Evolutionary conservation across 2,888 invertebrate genomes (phyloP), one percentile per base, ranked within the genome.

Genomic region (Torymus aiolomorphi): DNA sequence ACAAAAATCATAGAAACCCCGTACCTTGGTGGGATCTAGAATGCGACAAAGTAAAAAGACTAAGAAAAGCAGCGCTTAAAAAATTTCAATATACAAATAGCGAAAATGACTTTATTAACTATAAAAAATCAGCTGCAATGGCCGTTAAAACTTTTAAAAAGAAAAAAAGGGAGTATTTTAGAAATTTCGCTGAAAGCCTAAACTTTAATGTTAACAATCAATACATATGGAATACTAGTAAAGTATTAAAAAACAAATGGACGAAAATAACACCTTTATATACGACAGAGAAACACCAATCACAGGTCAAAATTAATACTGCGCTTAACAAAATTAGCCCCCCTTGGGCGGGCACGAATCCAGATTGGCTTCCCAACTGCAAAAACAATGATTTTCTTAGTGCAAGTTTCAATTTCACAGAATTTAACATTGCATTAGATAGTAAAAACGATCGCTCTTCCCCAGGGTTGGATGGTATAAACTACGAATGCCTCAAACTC

Each of bases 1-100:
- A 62, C 14, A 62, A 62, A 62, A 62, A 13, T 13, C 62, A 62
- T 14, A 62, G 13, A 31, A 62, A 62, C 13, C 62, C 62, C 10
- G 31, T 62, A 12, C 11, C 31, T 5, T 61, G 59, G 59, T 61
- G 59, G 59, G 59, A 61, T 31, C 8, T 10, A 10, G 10, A 18
- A 18, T 61, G 59, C 13, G 59, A 10, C 0, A 61, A 18, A 61
- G 59, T 11, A 10, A 20, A 20, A 61, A 4, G 20, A 18, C 5
- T 14, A 11, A 16, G 59, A n/a, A n/a, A n/a, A n/a, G 0, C 5
- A 61, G 11, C 59, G 0, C n/a, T 61, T 20, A 4, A 18, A 61
- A 61, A 61, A 61, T 61, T 16, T 16, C 4, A 10, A 61, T 0
- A 13, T 13, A n/a, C n/a, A n/a, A n/a, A n/a, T n/a, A n/a, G n/a